Percentiles rank a stretch among this genome's conserved stretches.
Evolutionary conservation across 1,140 invertebrate genomes (phyloP).

Genomic region (Drosophila grimshawi): DNA sequence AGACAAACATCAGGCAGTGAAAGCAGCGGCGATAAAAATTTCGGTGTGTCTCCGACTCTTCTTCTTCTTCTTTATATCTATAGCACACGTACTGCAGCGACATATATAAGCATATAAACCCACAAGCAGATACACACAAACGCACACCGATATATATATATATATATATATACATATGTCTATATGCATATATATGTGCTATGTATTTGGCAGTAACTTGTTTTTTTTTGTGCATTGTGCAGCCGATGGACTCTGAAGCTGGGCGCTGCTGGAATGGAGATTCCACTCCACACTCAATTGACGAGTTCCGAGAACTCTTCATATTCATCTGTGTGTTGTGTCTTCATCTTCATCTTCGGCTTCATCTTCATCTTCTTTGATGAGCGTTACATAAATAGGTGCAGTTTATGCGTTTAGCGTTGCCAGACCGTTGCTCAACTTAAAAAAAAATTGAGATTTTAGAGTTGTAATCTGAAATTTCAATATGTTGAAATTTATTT

Average conservation of each 20-base stretch:
- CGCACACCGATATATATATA: slow-evolving; percentile 6
- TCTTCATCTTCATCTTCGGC: slow-evolving; percentile 24
- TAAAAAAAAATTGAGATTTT: not conserved
- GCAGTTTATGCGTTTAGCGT: not conserved
- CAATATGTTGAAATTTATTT: no score
- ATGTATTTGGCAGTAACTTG: slow-evolving; percentile 38
- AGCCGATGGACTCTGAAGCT: not conserved
- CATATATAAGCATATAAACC: not conserved
- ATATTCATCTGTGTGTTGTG: slow-evolving; percentile 27
- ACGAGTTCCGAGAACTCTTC: slow-evolving; percentile 70
- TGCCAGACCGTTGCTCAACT: not conserved
- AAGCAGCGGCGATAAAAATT: slow-evolving; percentile 51
- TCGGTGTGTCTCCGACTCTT: slow-evolving; percentile 11
- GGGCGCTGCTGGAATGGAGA: slow-evolving; percentile 33
- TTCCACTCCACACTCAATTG: slow-evolving; percentile 49
- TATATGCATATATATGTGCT: not conserved
- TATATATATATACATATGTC: not conserved
- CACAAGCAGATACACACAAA: not conserved
- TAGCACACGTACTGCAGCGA: slow-evolving; percentile 18
- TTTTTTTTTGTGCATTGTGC: slow-evolving; percentile 43
- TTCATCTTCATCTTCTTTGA: slow-evolving; percentile 15
- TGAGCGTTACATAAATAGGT: slow-evolving; percentile 19
- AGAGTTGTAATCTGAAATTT: no score
- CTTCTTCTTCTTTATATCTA: slow-evolving; percentile 1
- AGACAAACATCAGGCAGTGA: slow-evolving; percentile 52